Percentiles rank a stretch among this genome's conserved stretches.
phyloP scores from a whole-genome alignment of 2,797 vertebrate species.

The Falco naumanni region DNA sequence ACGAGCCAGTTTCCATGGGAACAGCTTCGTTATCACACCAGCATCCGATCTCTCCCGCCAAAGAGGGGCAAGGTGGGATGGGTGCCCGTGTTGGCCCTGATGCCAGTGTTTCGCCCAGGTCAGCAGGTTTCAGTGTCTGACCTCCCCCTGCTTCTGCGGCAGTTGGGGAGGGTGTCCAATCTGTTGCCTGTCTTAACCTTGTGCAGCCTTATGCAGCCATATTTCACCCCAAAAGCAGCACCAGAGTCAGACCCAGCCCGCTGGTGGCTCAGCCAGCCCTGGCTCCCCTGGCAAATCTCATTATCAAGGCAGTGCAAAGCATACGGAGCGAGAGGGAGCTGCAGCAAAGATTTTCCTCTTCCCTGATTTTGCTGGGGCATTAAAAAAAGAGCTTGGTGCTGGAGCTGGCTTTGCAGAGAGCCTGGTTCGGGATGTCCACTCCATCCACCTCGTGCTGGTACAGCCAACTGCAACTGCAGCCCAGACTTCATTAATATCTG shows the following conservation, averaged over 20 bases:
- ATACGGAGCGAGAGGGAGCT: accelerated
- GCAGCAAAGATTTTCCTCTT: neutral
- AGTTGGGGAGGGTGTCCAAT: too few species aligned
- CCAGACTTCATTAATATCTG: neutral
- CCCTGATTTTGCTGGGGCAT: neutral
- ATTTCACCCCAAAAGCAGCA: neutral
- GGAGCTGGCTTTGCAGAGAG: neutral
- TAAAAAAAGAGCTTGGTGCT: neutral
- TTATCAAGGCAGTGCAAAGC: neutral
- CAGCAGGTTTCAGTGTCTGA: neutral
- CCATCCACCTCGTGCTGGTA: neutral
- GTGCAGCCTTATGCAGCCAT: neutral
- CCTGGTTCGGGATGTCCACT: neutral
- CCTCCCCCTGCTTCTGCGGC: accelerated
- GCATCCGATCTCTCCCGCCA: neutral
- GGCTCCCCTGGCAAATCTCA: neutral
- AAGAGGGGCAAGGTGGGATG: neutral
- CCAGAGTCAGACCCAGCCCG: neutral
- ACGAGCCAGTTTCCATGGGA: constrained; percentile 61
- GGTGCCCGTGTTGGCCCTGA: accelerated
- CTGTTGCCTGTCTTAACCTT: too few species aligned
- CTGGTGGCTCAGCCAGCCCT: neutral
- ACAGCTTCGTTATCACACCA: constrained; percentile 17
- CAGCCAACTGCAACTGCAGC: neutral
- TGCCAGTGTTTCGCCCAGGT: accelerated